These are phyloP conservation scores for Narcine bancroftii DNA, from an alignment of 2,113 vertebrate species.

Conservation along the genomic window DNA sequence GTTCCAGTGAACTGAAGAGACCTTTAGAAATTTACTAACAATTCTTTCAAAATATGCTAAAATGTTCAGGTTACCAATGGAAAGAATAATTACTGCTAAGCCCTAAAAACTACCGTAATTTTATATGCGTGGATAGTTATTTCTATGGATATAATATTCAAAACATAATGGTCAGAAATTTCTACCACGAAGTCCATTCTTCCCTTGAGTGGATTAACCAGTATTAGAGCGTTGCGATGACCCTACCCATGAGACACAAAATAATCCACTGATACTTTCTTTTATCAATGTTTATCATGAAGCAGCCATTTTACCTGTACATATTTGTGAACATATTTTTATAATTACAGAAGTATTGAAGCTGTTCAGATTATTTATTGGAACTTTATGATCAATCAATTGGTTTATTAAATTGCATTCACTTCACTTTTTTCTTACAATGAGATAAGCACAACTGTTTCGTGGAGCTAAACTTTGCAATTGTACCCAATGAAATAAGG, in stretches of 20 bases:
- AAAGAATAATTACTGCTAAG: too few species aligned
- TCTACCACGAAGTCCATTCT: too few species aligned
- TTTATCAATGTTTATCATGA: not conserved
- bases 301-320: not conserved
- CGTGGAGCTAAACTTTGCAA: not conserved
- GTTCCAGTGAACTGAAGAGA: too few species aligned
- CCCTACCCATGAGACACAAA: not conserved
- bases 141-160: too few species aligned
- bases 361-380: not conserved
- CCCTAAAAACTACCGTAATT: too few species aligned
- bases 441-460: not conserved
- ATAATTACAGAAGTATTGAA: not conserved
- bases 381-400: not conserved
- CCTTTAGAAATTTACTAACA: too few species aligned
- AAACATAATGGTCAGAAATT: too few species aligned
- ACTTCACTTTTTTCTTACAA: not conserved
- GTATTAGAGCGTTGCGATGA: not conserved
- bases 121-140: too few species aligned
- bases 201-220: not conserved
- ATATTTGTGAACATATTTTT: not conserved
- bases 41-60: too few species aligned
- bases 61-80: too few species aligned
- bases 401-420: not conserved
- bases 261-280: not conserved
- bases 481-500: not conserved